phyloP scores from a whole-genome alignment of 2,113 vertebrate species.

The Leptobrachium ailaonicum region DNA sequence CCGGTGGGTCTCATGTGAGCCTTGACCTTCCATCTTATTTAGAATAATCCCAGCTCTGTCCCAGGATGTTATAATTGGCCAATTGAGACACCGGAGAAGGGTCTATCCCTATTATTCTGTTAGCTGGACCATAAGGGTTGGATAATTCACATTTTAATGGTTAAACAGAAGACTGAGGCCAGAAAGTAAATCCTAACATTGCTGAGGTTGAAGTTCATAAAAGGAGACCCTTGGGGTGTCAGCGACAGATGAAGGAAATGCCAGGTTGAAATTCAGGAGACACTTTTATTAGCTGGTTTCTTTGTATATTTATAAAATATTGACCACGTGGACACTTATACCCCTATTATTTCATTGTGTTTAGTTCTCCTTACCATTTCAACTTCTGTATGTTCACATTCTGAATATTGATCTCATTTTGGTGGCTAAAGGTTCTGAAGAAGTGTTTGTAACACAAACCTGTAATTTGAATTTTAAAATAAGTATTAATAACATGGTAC shows the following conservation, averaged over 20 bases:
- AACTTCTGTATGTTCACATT: too few relatives aligned
- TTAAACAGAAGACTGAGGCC: not conserved
- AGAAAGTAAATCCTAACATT: not conserved
- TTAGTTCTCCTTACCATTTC: too few relatives aligned
- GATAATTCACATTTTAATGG: not conserved
- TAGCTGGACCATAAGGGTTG: not conserved
- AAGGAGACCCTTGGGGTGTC: not conserved
- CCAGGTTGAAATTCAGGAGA: not conserved
- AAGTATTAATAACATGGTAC: too few relatives aligned
- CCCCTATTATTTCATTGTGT: too few relatives aligned
- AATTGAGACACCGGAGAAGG: not conserved
- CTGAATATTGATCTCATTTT: too few relatives aligned
- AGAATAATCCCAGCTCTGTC: not conserved
- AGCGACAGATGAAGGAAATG: not conserved
- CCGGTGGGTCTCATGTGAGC: not conserved
- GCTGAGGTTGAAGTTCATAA: not conserved
- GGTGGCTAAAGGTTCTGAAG: too few relatives aligned
- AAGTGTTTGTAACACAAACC: too few relatives aligned
- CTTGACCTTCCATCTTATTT: not conserved
- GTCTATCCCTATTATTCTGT: not conserved
- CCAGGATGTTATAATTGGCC: not conserved
- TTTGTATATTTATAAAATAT: too few relatives aligned
- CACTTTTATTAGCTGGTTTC: not conserved
- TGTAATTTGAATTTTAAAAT: too few relatives aligned
- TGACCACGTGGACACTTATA: too few relatives aligned